Evolutionary conservation across 1,140 invertebrate species (phyloP).

Genomic region (Probaryconus sp.): DNA sequence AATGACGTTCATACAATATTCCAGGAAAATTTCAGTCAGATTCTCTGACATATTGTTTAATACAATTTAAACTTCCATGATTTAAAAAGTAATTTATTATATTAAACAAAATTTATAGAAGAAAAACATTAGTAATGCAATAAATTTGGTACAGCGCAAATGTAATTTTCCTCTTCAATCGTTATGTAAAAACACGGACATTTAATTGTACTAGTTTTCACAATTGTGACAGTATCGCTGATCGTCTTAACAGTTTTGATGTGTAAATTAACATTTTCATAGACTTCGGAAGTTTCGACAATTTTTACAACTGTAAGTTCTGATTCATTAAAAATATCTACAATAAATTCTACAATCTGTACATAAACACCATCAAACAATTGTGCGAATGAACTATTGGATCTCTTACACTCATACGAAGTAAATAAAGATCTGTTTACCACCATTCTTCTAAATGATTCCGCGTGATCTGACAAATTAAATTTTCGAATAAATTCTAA

Average conservation of each 20-base stretch:
- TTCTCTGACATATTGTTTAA: too few species aligned
- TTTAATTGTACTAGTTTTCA: background rate
- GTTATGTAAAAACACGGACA: conserved; percentile 8
- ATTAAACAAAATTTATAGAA: too few species aligned
- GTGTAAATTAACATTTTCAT: conserved; percentile 1
- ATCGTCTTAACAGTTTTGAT: conserved; percentile 9
- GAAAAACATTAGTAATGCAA: conserved; percentile 14
- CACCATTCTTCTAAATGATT: conserved; percentile 35
- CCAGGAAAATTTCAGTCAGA: too few species aligned
- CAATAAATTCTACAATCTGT: conserved; percentile 40
- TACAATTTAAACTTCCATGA: too few species aligned
- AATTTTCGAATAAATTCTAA: conserved; percentile 1
- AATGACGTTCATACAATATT: too few species aligned
- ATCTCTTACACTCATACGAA: background rate
- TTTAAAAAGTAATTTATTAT: too few species aligned
- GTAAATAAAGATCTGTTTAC: conserved; percentile 19
- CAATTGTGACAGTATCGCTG: background rate
- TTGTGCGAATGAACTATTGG: conserved; percentile 39
- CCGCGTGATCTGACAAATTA: conserved; percentile 9
- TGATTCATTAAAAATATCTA: conserved; percentile 24
- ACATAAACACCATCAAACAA: conserved; percentile 21
- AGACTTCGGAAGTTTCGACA: conserved; percentile 2
- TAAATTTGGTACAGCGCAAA: conserved; percentile 3
- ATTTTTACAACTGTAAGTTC: conserved; percentile 13
- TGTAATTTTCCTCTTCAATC: background rate